Conservation (phyloP, 2,797 vertebrate species). For the Cetoscarus ocellatus region DNA sequence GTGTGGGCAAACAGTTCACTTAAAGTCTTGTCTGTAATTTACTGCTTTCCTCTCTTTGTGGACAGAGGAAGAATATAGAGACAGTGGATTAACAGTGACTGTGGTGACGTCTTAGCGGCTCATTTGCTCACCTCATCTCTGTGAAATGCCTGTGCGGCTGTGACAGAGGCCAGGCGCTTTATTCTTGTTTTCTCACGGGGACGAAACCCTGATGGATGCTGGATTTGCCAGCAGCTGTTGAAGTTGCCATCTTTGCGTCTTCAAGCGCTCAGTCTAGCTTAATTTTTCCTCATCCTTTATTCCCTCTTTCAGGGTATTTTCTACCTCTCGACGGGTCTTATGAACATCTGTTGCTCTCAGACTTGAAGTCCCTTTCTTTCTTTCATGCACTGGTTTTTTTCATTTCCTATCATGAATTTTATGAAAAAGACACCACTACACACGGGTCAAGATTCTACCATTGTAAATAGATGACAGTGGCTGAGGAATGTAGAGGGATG, state of each 20-base stretch:
- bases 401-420: constrained; percentile 10
- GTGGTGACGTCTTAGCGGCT: constrained; percentile 44
- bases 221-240: constrained; percentile 36
- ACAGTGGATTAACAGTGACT: constrained; percentile 51
- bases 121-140: constrained; percentile 40
- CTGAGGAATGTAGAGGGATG: not conserved
- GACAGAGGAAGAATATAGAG: constrained; percentile 47
- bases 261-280: constrained; percentile 24
- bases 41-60: not conserved
- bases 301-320: constrained; percentile 18
- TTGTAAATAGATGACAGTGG: constrained; percentile 16
- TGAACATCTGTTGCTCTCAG: constrained; percentile 49
- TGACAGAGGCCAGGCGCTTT: constrained; percentile 27
- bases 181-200: constrained; percentile 38
- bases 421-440: constrained; percentile 12
- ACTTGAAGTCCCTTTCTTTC: constrained; percentile 42
- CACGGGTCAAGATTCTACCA: not conserved
- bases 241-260: constrained; percentile 20
- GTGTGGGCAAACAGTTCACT: constrained; percentile 17
- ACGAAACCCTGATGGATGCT: constrained; percentile 37
- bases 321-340: constrained; percentile 21
- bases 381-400: constrained; percentile 15
- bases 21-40: constrained; percentile 8
- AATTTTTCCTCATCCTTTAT: constrained; percentile 28
- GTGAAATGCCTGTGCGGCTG: constrained; percentile 47